Evolutionary conservation across 1,140 invertebrate genomes (phyloP), one percentile per base, ranked within the genome.

Genomic region (Drosophila kepulauana): DNA sequence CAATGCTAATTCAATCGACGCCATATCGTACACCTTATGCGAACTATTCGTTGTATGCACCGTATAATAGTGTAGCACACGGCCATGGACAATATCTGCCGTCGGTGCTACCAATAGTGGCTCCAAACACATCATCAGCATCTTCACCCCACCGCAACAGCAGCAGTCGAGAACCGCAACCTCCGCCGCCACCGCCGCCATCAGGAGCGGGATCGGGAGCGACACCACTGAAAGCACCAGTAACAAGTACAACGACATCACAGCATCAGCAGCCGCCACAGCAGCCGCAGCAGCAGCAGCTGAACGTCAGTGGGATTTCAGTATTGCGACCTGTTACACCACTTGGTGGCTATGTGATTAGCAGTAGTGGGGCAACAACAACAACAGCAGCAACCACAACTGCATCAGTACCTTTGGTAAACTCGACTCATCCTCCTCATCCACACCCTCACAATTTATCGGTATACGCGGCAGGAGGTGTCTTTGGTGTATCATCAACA

Each of bases 61-160:
- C 96, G 0, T 96, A 96, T 79, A 95, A 95, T 54, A 94, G 94
- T 38, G 91, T 96, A 45, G 94, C 95, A 82, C 96, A 96, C 82
- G 95, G 95, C 82, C 96, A 96, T 84, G 95, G 95, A 72, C 94
- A 94, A 46, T 94, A 94, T 81, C 91, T 96, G 74, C 94, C 95
- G 15, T 93, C 94, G 58, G 92, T 76, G 49, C 58, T 86, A 59
- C 67, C 94, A 30, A 93, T 94, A 78, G 93, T 94, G 16, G 94
- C 95, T 13, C 94, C 95, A 11, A 95, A 94, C 41, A 94, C 95
- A 20, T 94, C 95, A 20, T 94, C 95, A 20, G 94, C 95, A 20
- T 94, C 78, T 20, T 87, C 68, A 7, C 62, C 77, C 11, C 94
- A 95, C 20, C 95, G 94, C 94, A 90, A 38, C 35, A 38, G 10